phyloP scores from a whole-genome alignment of 1,140 invertebrate genomes.

The Hesperophylax magnus region DNA sequence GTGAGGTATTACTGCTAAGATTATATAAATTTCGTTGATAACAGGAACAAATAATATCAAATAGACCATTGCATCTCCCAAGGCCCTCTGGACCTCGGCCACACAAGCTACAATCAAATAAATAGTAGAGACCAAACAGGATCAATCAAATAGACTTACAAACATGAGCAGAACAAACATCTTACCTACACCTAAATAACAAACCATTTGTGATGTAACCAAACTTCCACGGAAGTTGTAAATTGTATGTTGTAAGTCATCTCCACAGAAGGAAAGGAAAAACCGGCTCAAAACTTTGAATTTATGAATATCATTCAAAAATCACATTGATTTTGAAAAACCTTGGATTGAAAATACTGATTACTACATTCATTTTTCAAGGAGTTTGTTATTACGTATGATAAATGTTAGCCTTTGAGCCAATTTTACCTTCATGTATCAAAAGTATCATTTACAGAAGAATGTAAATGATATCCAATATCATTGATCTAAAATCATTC shows the following conservation, averaged over 20 bases:
- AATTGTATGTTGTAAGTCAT: background rate
- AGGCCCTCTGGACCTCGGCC: background rate
- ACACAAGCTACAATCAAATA: conserved; percentile 23
- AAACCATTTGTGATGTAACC: conserved; percentile 8
- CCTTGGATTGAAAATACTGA: too few species aligned
- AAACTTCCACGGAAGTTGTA: background rate
- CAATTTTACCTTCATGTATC: too few species aligned
- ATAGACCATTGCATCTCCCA: background rate
- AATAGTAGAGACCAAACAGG: conserved; percentile 23
- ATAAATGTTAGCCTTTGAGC: too few species aligned
- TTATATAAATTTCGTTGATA: conserved; percentile 41
- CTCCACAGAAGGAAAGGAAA: too few species aligned
- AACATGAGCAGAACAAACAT: conserved; percentile 33
- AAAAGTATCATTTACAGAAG: too few species aligned
- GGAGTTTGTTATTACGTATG: too few species aligned
- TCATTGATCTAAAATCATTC: too few species aligned
- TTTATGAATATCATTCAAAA: too few species aligned
- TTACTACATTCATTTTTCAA: too few species aligned
- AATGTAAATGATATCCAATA: too few species aligned
- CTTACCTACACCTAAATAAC: conserved; percentile 29
- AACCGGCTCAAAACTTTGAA: too few species aligned
- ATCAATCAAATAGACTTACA: conserved; percentile 27
- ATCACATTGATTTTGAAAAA: too few species aligned
- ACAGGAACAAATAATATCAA: conserved; percentile 45
- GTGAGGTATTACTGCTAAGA: conserved; percentile 33